phyloP scores from a whole-genome alignment of 2,888 invertebrate species.

The Euplexia lucipara region DNA sequence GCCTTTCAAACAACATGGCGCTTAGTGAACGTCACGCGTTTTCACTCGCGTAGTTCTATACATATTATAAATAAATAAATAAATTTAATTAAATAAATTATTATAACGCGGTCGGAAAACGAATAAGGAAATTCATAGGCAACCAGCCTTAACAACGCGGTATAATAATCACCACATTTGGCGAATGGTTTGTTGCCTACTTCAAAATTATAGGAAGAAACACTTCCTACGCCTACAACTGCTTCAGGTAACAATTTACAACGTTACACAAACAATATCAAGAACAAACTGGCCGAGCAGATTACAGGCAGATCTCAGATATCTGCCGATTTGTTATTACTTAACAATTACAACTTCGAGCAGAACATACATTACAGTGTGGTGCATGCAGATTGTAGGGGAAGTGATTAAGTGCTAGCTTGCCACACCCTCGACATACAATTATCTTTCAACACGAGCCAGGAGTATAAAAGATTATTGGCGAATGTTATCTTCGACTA shows the following conservation, averaged over 20 bases:
- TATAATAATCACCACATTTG: background rate
- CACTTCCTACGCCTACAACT: slow-evolving; percentile 16
- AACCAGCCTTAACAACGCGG: too few species aligned
- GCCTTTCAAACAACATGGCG: too few species aligned
- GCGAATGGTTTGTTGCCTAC: background rate
- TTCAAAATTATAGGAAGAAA: slow-evolving; percentile 2
- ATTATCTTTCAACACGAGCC: background rate
- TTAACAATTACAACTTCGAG: slow-evolving; percentile 50
- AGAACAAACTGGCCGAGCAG: slow-evolving; percentile 9
- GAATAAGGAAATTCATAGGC: too few species aligned
- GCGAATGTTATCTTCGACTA: background rate
- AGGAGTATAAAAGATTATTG: background rate
- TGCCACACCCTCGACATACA: slow-evolving; percentile 24
- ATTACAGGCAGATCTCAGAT: slow-evolving; percentile 29
- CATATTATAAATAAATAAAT: too few species aligned
- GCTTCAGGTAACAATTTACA: slow-evolving; percentile 17
- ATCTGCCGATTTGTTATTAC: slow-evolving; percentile 48
- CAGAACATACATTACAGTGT: slow-evolving; percentile 38
- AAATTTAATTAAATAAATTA: too few species aligned
- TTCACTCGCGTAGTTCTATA: too few species aligned
- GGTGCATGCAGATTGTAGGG: slow-evolving; percentile 50
- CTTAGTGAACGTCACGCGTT: too few species aligned
- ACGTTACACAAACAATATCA: slow-evolving; percentile 33
- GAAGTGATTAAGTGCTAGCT: slow-evolving; percentile 19
- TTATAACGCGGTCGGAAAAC: too few species aligned